Conservation (phyloP, 2,113 vertebrate genomes). For the Takifugu flavidus region DNA sequence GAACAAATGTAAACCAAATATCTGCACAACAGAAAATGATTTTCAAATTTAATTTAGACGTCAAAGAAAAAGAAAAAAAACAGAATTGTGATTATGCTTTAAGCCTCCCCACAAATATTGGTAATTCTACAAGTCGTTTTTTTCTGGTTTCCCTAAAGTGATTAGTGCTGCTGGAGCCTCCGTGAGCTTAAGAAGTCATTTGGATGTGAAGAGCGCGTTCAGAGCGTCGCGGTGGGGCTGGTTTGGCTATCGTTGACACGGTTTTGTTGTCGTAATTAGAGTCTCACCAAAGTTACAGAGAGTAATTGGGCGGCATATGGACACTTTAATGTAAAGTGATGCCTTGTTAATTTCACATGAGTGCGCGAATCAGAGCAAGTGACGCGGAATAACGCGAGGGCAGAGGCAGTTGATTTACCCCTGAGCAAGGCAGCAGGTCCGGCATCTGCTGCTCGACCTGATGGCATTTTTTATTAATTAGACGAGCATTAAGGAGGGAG, state of each 20-base stretch:
- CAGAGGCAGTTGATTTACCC: constrained; percentile 63
- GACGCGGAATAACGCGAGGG: constrained; percentile 66
- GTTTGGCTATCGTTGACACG: constrained; percentile 53
- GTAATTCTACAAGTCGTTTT: background rate
- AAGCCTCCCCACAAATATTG: too few relatives aligned
- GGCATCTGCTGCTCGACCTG: constrained; percentile 56
- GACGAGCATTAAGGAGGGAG: background rate
- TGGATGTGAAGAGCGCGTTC: constrained; percentile 16
- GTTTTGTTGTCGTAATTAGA: constrained; percentile 60
- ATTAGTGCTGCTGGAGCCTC: background rate
- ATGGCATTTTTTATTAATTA: constrained; percentile 59
- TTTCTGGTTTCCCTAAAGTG: background rate
- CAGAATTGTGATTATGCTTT: too few relatives aligned
- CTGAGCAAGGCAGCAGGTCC: constrained; percentile 68
- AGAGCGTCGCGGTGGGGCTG: constrained; percentile 1
- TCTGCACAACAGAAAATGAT: too few relatives aligned
- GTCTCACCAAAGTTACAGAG: constrained; percentile 56
- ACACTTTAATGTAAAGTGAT: constrained; percentile 68
- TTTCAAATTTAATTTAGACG: too few relatives aligned
- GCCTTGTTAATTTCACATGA: constrained; percentile 66
- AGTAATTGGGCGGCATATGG: constrained; percentile 70
- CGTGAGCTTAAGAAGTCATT: constrained; percentile 12
- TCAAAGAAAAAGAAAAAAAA: too few relatives aligned
- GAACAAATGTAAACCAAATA: too few relatives aligned
- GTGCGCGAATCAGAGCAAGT: constrained; percentile 67